Percentiles rank a stretch among this genome's conserved stretches.
Evolutionary conservation across 1,140 invertebrate species (phyloP).

Genomic region (Caenorhabditis tropicalis): DNA sequence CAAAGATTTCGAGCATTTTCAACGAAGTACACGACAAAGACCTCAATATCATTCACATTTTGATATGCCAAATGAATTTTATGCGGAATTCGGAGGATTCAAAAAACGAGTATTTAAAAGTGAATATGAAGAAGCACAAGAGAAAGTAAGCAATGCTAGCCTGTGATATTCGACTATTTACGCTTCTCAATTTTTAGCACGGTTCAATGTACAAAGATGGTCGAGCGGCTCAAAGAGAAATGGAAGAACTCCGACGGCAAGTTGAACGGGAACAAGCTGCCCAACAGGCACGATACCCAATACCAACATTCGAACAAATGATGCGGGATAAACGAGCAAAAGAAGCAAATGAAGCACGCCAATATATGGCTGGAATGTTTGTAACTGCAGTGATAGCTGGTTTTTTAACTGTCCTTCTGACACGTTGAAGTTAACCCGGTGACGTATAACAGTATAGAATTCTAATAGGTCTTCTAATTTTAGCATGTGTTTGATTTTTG

Average conservation of each 20-base stretch:
- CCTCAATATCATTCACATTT: slow-evolving; percentile 53
- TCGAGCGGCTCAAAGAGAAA: slow-evolving; percentile 51
- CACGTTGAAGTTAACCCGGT: not conserved
- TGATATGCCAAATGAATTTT: slow-evolving; percentile 58
- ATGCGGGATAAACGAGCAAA: slow-evolving; percentile 48
- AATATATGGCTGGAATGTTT: slow-evolving; percentile 47
- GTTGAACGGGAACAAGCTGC: slow-evolving; percentile 52
- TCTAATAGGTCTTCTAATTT: too few relatives aligned
- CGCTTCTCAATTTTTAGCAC: slow-evolving; percentile 7
- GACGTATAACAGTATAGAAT: not conserved
- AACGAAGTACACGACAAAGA: slow-evolving; percentile 49
- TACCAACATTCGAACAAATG: slow-evolving; percentile 58
- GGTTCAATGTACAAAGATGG: slow-evolving; percentile 53
- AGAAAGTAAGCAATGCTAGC: not conserved
- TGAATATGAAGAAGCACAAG: slow-evolving; percentile 44
- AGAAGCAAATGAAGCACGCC: slow-evolving; percentile 50
- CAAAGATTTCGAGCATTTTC: slow-evolving; percentile 59
- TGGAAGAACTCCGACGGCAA: slow-evolving; percentile 52
- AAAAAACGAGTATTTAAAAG: slow-evolving; percentile 46
- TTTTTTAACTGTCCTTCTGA: slow-evolving; percentile 3
- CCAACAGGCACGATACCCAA: slow-evolving; percentile 45
- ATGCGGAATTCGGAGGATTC: slow-evolving; percentile 53
- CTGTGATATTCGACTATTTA: not conserved
- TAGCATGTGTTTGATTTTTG: too few relatives aligned
- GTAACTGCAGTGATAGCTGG: slow-evolving; percentile 8